These are phyloP conservation scores for Acronicta aceris DNA, from an alignment of 2,888 invertebrate genomes.

Conservation along the genomic window DNA sequence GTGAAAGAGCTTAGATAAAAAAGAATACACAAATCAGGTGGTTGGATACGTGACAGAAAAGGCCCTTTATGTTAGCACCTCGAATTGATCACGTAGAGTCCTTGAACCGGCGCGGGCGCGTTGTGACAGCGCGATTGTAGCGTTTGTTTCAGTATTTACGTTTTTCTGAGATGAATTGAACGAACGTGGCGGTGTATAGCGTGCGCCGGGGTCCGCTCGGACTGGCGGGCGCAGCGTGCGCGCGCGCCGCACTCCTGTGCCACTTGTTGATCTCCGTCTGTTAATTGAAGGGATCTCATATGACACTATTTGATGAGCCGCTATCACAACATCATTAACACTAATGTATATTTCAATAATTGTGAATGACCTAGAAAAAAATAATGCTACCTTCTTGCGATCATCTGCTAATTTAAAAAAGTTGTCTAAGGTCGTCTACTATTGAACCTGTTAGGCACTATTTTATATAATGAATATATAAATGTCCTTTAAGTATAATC, in stretches of 20 bases:
- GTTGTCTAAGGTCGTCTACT: background rate
- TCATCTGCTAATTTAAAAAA: background rate
- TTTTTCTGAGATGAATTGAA: constrained; percentile 37
- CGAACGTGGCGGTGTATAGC: constrained; percentile 60
- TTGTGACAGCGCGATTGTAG: constrained; percentile 36
- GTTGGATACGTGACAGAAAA: constrained; percentile 75
- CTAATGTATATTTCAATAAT: constrained; percentile 51
- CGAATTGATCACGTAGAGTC: constrained; percentile 76
- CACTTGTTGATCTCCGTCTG: constrained; percentile 62
- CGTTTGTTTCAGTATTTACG: constrained; percentile 70
- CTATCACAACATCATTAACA: constrained; percentile 71
- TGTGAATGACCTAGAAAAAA: constrained; percentile 26
- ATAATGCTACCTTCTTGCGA: background rate
- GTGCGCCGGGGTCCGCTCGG: constrained; percentile 66
- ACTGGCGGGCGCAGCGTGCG: constrained; percentile 67
- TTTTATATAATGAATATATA: background rate
- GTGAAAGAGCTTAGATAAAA: constrained; percentile 81
- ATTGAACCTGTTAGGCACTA: background rate
- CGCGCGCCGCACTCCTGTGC: constrained; percentile 61
- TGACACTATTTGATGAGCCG: constrained; percentile 54
- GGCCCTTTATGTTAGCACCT: constrained; percentile 80
- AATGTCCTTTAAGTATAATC: background rate
- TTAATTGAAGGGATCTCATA: constrained; percentile 78
- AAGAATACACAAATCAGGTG: constrained; percentile 73
- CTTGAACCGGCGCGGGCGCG: constrained; percentile 72